These are phyloP conservation scores for Caenorhabditis doughertyi DNA, from an alignment of 2,888 invertebrate species.

Conservation along the genomic window DNA sequence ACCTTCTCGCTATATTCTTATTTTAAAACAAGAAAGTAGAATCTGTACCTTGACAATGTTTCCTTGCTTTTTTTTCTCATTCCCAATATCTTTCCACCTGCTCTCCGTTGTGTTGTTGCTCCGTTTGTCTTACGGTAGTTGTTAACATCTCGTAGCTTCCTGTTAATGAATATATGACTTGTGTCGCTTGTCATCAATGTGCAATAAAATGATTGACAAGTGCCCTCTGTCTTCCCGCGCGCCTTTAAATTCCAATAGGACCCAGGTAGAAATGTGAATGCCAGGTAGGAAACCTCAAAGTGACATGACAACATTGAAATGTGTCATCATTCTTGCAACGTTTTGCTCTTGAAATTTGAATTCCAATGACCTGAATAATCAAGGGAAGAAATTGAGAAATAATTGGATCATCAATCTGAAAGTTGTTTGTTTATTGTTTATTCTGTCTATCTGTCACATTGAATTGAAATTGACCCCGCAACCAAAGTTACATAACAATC, in stretches of 20 bases:
- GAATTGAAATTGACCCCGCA: background rate
- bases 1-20: too few species aligned
- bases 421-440: conserved; percentile 14
- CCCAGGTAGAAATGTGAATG: conserved; percentile 34
- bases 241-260: conserved; percentile 17
- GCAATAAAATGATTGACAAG: conserved; percentile 48
- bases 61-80: too few species aligned
- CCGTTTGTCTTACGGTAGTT: conserved; percentile 15
- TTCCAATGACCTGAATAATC: conserved; percentile 5
- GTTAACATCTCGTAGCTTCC: conserved; percentile 39
- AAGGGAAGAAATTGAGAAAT: background rate
- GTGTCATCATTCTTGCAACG: conserved; percentile 51
- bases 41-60: too few species aligned
- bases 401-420: background rate
- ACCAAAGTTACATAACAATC: conserved; percentile 14
- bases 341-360: conserved; percentile 15
- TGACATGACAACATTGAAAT: conserved; percentile 63
- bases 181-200: conserved; percentile 52
- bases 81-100: too few species aligned
- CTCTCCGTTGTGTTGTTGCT: background rate
- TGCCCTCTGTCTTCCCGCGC: conserved; percentile 22
- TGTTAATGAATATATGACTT: conserved; percentile 45
- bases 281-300: conserved; percentile 60
- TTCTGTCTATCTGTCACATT: conserved; percentile 12
- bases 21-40: too few species aligned